These are phyloP conservation scores for Orchesella flavescens DNA, from an alignment of 2,888 invertebrate genomes.

Conservation along the genomic window DNA sequence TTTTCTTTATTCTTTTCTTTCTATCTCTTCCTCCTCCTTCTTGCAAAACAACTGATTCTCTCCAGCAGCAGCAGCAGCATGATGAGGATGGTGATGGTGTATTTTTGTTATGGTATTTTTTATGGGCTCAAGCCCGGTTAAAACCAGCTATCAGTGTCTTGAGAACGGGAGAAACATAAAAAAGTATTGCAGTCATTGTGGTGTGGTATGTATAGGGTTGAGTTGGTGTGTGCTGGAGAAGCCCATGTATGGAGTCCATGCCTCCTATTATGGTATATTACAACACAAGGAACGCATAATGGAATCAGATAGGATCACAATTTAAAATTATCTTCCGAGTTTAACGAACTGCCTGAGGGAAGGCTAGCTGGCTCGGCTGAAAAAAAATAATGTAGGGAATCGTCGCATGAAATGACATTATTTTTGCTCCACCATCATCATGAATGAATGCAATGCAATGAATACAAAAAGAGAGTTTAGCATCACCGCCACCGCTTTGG, in stretches of 20 bases:
- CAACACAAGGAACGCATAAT: slow-evolving; percentile 14
- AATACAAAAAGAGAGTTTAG: background rate
- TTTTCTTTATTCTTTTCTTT: too few relatives aligned
- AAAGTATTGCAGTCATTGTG: slow-evolving; percentile 17
- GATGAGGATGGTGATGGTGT: background rate
- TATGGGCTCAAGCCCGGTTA: slow-evolving; percentile 25
- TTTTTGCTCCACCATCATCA: background rate
- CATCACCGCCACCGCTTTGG: background rate
- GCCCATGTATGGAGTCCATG: background rate
- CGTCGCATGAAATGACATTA: slow-evolving; percentile 26
- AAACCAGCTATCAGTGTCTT: slow-evolving; percentile 18
- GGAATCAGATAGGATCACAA: slow-evolving; percentile 42
- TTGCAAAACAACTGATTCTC: too few relatives aligned
- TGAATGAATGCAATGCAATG: too few relatives aligned
- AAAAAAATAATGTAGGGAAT: slow-evolving; percentile 20
- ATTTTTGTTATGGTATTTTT: slow-evolving; percentile 13
- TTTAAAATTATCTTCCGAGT: slow-evolving; percentile 41
- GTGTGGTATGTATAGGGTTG: too few relatives aligned
- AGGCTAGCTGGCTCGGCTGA: slow-evolving; percentile 13
- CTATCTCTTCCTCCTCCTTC: too few relatives aligned
- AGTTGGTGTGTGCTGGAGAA: background rate
- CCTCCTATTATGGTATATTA: background rate
- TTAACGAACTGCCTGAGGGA: slow-evolving; percentile 37
- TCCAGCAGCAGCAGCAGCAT: too few relatives aligned
- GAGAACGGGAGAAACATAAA: slow-evolving; percentile 34